Evolutionary conservation across 2,888 invertebrate genomes (phyloP).

Genomic region (Diaprepes abbreviatus): DNA sequence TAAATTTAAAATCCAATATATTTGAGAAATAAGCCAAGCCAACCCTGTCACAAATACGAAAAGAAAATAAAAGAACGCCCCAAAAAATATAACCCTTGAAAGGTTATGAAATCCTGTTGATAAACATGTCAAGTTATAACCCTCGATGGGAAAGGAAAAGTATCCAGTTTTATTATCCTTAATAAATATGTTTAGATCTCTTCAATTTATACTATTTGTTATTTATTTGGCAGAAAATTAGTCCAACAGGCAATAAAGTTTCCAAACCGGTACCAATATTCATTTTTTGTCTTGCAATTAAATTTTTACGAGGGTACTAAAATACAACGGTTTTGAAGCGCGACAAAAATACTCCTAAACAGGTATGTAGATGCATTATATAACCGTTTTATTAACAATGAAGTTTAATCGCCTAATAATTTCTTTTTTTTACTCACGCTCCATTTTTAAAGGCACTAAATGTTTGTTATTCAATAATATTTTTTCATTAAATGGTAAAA

Average conservation of each 20-base stretch:
- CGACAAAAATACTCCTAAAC: constrained; percentile 33
- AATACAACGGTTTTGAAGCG: constrained; percentile 38
- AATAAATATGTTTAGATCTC: constrained; percentile 54
- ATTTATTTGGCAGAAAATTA: constrained; percentile 57
- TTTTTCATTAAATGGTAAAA: no score
- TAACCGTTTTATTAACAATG: constrained; percentile 20
- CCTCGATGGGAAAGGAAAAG: constrained; percentile 52
- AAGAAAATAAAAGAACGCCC: constrained; percentile 34
- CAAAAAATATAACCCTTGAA: constrained; percentile 37
- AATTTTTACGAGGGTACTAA: constrained; percentile 44
- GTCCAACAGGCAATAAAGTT: constrained; percentile 47
- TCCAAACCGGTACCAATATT: constrained; percentile 44
- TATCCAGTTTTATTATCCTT: constrained; percentile 51
- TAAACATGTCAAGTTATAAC: constrained; percentile 57
- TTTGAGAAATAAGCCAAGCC: not conserved
- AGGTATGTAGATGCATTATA: constrained; percentile 25
- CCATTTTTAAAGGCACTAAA: no score
- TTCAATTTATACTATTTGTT: constrained; percentile 49
- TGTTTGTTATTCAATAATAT: no score
- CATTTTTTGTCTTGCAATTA: constrained; percentile 48
- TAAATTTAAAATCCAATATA: no score
- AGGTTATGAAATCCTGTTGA: constrained; percentile 53
- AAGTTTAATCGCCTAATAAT: not conserved
- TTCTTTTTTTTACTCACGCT: not conserved
- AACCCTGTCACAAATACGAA: not conserved